phyloP scores from a whole-genome alignment of 2,888 invertebrate genomes.

The Ellobium chinense region DNA sequence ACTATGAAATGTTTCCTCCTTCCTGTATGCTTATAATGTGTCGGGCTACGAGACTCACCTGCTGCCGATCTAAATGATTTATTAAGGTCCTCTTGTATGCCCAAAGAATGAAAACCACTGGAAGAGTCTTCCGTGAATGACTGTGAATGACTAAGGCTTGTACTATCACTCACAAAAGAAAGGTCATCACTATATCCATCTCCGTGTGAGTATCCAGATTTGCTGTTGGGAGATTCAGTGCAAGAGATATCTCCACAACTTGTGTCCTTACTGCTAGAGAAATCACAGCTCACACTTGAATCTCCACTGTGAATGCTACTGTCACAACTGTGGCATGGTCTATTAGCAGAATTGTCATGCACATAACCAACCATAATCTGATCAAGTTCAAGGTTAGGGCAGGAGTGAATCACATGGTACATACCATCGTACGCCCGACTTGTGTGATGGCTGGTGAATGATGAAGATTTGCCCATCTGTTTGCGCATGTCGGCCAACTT shows the following conservation, averaged over 20 bases:
- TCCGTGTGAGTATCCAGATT: too few species aligned
- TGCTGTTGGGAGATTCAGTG: neutral
- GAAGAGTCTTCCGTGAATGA: neutral
- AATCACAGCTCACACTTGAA: neutral
- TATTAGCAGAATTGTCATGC: slow-evolving; percentile 16
- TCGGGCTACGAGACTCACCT: too few species aligned
- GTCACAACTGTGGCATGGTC: slow-evolving; percentile 13
- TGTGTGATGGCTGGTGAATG: neutral
- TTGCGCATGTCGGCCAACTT: slow-evolving; percentile 74
- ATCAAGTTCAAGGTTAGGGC: slow-evolving; percentile 58
- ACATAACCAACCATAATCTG: slow-evolving; percentile 20
- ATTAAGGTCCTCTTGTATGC: too few species aligned
- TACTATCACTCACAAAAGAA: neutral
- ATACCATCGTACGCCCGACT: slow-evolving; percentile 65
- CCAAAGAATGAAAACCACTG: neutral
- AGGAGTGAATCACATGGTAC: slow-evolving; percentile 58
- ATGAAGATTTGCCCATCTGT: slow-evolving; percentile 51
- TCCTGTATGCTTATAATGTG: neutral
- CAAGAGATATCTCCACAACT: slow-evolving; percentile 16
- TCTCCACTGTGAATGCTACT: slow-evolving; percentile 21
- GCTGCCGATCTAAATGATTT: too few species aligned
- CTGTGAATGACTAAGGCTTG: neutral
- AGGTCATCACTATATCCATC: neutral
- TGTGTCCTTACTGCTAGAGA: neutral
- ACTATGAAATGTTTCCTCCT: slow-evolving; percentile 23